Percentiles rank a stretch among this genome's conserved stretches.
Evolutionary conservation across 2,113 vertebrate genomes (phyloP).

Genomic region (Poeciliopsis retropinna): DNA sequence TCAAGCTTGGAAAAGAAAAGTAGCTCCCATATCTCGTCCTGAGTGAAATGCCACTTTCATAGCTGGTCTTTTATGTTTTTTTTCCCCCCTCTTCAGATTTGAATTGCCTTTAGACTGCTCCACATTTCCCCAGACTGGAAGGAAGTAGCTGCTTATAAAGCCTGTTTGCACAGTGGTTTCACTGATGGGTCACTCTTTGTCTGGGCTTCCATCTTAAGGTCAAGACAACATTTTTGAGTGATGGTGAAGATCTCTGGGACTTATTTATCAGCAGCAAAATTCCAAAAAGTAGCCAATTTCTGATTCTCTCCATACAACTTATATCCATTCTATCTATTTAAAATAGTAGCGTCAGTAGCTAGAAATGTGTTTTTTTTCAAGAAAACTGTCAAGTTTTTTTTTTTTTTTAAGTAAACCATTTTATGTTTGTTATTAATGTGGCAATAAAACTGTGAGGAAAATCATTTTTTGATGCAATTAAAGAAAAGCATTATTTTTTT

Average conservation of each 20-base stretch:
- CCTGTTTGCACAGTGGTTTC: slow-evolving; percentile 23
- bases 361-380: too few relatives aligned
- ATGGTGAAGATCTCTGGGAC: background rate
- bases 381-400: too few relatives aligned
- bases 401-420: too few relatives aligned
- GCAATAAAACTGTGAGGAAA: too few relatives aligned
- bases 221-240: background rate
- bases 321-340: too few relatives aligned
- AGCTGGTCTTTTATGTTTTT: slow-evolving; percentile 23
- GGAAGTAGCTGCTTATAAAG: slow-evolving; percentile 15
- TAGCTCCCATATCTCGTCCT: slow-evolving; percentile 26
- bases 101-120: slow-evolving; percentile 7
- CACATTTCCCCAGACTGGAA: slow-evolving; percentile 1
- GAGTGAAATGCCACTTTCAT: slow-evolving; percentile 16
- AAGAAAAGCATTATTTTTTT: too few relatives aligned
- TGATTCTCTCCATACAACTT: too few relatives aligned
- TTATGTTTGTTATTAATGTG: too few relatives aligned
- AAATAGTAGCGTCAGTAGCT: too few relatives aligned
- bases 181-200: slow-evolving; percentile 13
- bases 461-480: too few relatives aligned
- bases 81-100: slow-evolving; percentile 9
- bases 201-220: slow-evolving; percentile 9
- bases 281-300: too few relatives aligned
- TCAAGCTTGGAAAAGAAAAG: slow-evolving; percentile 25
- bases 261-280: slow-evolving; percentile 1